These are phyloP conservation scores for Trypoxylus dichotomus DNA, from an alignment of 1,140 invertebrate genomes.

Conservation along the genomic window DNA sequence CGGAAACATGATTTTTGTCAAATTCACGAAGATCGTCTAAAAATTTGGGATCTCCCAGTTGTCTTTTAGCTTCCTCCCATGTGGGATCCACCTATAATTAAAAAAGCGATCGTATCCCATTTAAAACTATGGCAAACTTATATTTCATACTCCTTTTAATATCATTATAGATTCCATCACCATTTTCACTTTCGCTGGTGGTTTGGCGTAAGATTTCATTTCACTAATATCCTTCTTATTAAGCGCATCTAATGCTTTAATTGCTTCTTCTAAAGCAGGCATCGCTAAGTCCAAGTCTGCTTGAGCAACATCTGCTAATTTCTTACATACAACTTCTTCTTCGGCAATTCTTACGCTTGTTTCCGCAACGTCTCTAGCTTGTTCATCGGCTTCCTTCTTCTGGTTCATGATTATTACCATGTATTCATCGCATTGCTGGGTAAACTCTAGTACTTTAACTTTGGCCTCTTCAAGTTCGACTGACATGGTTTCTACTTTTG, in stretches of 20 bases:
- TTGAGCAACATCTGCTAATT: slow-evolving; percentile 76
- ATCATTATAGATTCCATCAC: slow-evolving; percentile 90
- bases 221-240: slow-evolving; percentile 88
- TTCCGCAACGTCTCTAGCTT: slow-evolving; percentile 66
- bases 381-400: slow-evolving; percentile 77
- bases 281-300: slow-evolving; percentile 80
- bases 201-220: slow-evolving; percentile 83
- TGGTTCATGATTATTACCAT: slow-evolving; percentile 75
- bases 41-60: slow-evolving; percentile 78
- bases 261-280: slow-evolving; percentile 81
- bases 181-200: slow-evolving; percentile 82
- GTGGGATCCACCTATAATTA: slow-evolving; percentile 67
- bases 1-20: slow-evolving; percentile 84
- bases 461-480: slow-evolving; percentile 78
- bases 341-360: slow-evolving; percentile 71
- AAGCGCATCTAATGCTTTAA: slow-evolving; percentile 70
- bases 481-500: slow-evolving; percentile 77
- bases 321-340: slow-evolving; percentile 78
- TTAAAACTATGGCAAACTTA: background rate
- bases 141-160: slow-evolving; percentile 60
- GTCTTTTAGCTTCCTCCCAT: slow-evolving; percentile 83
- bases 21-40: slow-evolving; percentile 77
- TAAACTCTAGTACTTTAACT: slow-evolving; percentile 70
- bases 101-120: background rate
- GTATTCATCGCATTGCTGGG: slow-evolving; percentile 74